These are phyloP conservation scores for Lordiphosa fenestrarum DNA, from an alignment of 2,888 invertebrate genomes.

Conservation along the genomic window DNA sequence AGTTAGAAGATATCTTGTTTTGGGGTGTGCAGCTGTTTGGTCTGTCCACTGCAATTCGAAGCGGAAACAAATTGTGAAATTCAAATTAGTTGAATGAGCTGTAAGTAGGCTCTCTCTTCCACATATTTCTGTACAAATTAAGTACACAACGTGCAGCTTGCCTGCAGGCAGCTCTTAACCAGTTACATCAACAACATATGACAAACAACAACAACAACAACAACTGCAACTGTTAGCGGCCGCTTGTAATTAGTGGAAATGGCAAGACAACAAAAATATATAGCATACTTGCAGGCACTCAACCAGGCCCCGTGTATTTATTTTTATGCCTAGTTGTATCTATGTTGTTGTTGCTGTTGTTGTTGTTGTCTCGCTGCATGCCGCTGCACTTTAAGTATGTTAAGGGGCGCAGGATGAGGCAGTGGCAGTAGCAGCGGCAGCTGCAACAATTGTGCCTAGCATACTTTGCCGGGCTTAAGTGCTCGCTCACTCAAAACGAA, in stretches of 20 bases:
- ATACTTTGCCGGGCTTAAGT: slow-evolving; percentile 38
- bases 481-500: slow-evolving; percentile 41
- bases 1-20: no score
- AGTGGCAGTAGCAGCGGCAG: slow-evolving; percentile 55
- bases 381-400: slow-evolving; percentile 72
- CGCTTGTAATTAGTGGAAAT: slow-evolving; percentile 73
- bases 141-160: not conserved
- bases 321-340: slow-evolving; percentile 42
- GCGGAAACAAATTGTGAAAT: no score
- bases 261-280: slow-evolving; percentile 52
- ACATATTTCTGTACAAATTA: slow-evolving; percentile 1
- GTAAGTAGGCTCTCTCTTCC: no score
- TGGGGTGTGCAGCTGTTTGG: no score
- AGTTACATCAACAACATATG: not conserved
- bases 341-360: slow-evolving; percentile 1
- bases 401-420: slow-evolving; percentile 46
- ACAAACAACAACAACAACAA: slow-evolving; percentile 4
- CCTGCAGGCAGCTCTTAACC: slow-evolving; percentile 1
- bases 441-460: slow-evolving; percentile 71
- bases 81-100: no score
- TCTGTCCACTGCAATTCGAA: no score
- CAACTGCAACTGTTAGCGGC: slow-evolving; percentile 18
- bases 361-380: slow-evolving; percentile 19
- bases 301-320: slow-evolving; percentile 38
- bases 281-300: slow-evolving; percentile 72